Evolutionary conservation across 2,113 vertebrate genomes (phyloP).

Genomic region (Amphilophus citrinellus): DNA sequence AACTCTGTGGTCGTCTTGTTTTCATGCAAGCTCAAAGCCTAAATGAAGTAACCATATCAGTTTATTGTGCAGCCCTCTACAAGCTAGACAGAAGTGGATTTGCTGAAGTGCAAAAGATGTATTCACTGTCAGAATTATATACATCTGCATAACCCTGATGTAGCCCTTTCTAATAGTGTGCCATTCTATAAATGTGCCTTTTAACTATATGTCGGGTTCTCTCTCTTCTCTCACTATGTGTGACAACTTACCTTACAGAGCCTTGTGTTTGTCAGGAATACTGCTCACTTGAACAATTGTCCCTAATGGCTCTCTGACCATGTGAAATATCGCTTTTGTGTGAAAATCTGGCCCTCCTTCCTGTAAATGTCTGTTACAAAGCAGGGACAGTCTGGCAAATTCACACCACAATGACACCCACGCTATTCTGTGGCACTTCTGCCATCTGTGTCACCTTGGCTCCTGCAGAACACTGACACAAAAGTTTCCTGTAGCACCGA

Average conservation of each 20-base stretch:
- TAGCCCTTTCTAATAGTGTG: background rate
- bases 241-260: background rate
- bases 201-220: background rate
- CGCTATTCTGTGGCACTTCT: slow-evolving; percentile 45
- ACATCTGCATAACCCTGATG: background rate
- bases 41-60: slow-evolving; percentile 45
- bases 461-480: slow-evolving; percentile 32
- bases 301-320: background rate
- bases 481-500: slow-evolving; percentile 34
- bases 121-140: background rate
- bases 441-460: slow-evolving; percentile 61
- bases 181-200: background rate
- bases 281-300: slow-evolving; percentile 16
- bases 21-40: slow-evolving; percentile 30
- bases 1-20: slow-evolving; percentile 58
- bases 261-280: slow-evolving; percentile 17
- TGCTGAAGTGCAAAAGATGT: background rate
- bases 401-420: slow-evolving; percentile 35
- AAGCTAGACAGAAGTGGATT: slow-evolving; percentile 7
- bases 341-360: slow-evolving; percentile 27
- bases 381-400: slow-evolving; percentile 42
- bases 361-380: slow-evolving; percentile 53
- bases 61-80: slow-evolving; percentile 29
- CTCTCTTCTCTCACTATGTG: background rate
- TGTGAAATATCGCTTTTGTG: slow-evolving; percentile 29